phyloP scores from a whole-genome alignment of 2,113 vertebrate species.

The Fregata magnificens region DNA sequence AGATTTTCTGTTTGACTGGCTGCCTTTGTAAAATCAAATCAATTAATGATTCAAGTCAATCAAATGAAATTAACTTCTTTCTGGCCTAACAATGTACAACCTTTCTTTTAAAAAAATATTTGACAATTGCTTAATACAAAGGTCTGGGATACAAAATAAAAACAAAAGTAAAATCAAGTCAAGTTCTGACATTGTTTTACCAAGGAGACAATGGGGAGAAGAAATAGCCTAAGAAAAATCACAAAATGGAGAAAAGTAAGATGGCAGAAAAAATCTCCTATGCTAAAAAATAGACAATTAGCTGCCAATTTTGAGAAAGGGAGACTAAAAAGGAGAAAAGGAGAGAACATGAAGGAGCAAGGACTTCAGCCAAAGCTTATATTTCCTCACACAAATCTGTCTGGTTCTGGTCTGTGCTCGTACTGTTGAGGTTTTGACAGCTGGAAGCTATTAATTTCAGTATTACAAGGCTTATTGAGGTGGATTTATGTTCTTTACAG shows the following conservation, averaged over 20 bases:
- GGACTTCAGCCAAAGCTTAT: background rate
- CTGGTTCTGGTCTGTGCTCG: background rate
- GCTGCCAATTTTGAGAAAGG: background rate
- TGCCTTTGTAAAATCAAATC: background rate
- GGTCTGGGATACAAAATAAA: background rate
- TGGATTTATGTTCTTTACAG: constrained; percentile 20
- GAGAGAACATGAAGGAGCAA: background rate
- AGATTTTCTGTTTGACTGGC: background rate
- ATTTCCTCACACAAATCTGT: background rate
- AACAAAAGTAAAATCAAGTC: background rate
- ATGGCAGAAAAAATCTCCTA: background rate
- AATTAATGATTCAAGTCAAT: background rate
- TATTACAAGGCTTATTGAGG: constrained; percentile 19
- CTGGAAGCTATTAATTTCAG: constrained; percentile 41
- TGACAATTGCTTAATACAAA: background rate
- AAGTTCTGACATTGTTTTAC: background rate
- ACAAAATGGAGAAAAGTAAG: background rate
- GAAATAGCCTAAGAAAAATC: background rate
- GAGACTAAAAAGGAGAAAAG: background rate
- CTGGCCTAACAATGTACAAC: background rate
- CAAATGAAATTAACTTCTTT: background rate
- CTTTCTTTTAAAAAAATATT: background rate
- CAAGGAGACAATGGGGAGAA: background rate
- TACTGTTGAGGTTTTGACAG: background rate
- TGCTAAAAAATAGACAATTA: background rate